These are phyloP conservation scores for Onychostoma macrolepis DNA, from an alignment of 2,113 vertebrate species.

Conservation along the genomic window DNA sequence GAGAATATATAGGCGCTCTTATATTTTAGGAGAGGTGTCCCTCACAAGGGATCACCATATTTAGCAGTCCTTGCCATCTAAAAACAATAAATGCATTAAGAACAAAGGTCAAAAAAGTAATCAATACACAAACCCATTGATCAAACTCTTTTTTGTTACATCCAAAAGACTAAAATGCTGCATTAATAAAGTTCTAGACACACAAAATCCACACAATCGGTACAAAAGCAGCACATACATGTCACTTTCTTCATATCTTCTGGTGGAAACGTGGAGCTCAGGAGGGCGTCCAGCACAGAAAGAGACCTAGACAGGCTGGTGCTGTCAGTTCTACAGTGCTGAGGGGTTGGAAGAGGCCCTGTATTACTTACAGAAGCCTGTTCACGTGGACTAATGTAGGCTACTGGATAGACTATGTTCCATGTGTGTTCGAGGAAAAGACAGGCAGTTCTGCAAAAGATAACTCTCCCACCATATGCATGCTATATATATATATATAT, in stretches of 20 bases:
- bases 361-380: not conserved
- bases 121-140: not conserved
- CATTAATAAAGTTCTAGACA: not conserved
- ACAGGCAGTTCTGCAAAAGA: constrained; percentile 8
- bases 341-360: not conserved
- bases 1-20: too few relatives aligned
- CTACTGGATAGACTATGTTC: not conserved
- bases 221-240: constrained; percentile 37
- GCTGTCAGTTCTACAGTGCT: not conserved
- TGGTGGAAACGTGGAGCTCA: not conserved
- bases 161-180: not conserved
- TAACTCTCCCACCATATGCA: not conserved
- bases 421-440: constrained; percentile 26
- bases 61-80: not conserved
- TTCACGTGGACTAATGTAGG: constrained; percentile 1
- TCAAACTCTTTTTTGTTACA: not conserved
- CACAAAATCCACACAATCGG: not conserved
- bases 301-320: not conserved
- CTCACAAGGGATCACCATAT: not conserved
- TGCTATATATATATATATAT: not conserved
- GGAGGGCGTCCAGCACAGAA: not conserved
- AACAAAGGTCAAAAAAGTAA: not conserved
- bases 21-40: not conserved
- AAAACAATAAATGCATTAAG: not conserved
- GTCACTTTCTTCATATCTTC: constrained; percentile 46